A percentile compares a stretch with the other conserved stretches of the same genome.
These are phyloP conservation scores for Caenorhabditis afra DNA, from an alignment of 2,888 invertebrate species.

Conservation along the genomic window DNA sequence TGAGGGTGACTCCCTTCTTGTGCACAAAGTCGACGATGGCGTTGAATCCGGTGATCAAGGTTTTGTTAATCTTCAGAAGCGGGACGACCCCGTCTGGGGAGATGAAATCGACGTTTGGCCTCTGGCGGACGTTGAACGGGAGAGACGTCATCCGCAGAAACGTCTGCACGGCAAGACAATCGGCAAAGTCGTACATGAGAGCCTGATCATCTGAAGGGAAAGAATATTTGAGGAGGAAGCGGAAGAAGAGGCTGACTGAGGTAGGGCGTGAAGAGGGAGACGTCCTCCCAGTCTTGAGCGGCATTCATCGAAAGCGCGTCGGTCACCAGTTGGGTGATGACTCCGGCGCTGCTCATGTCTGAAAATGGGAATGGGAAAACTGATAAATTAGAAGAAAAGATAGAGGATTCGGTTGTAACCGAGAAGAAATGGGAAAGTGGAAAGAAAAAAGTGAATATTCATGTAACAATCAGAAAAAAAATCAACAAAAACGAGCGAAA, in stretches of 20 bases:
- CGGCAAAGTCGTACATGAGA: conserved; percentile 92
- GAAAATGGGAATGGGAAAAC: conserved; percentile 8
- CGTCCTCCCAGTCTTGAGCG: conserved; percentile 75
- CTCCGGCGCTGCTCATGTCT: conserved; percentile 59
- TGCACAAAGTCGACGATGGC: conserved; percentile 92
- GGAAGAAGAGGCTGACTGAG: conserved; percentile 61
- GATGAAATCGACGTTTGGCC: conserved; percentile 95
- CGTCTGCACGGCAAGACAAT: conserved; percentile 92
- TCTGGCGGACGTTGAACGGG: conserved; percentile 88
- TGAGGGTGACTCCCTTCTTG: conserved; percentile 89
- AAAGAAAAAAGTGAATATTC: conserved; percentile 16
- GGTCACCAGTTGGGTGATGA: conserved; percentile 66
- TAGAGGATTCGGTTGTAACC: not conserved
- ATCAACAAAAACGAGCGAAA: conserved; percentile 15
- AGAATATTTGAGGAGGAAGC: not conserved
- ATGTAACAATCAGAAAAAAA: not conserved
- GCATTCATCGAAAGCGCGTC: conserved; percentile 69
- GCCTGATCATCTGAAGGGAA: conserved; percentile 89
- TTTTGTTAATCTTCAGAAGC: conserved; percentile 91
- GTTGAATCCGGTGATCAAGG: conserved; percentile 92
- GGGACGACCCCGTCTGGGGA: conserved; percentile 93
- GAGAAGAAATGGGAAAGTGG: not conserved
- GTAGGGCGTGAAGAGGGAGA: conserved; percentile 72
- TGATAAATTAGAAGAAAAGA: not conserved
- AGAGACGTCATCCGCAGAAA: conserved; percentile 94